These are phyloP conservation scores for Strix uralensis DNA, from an alignment of 2,113 vertebrate species.

Conservation along the genomic window DNA sequence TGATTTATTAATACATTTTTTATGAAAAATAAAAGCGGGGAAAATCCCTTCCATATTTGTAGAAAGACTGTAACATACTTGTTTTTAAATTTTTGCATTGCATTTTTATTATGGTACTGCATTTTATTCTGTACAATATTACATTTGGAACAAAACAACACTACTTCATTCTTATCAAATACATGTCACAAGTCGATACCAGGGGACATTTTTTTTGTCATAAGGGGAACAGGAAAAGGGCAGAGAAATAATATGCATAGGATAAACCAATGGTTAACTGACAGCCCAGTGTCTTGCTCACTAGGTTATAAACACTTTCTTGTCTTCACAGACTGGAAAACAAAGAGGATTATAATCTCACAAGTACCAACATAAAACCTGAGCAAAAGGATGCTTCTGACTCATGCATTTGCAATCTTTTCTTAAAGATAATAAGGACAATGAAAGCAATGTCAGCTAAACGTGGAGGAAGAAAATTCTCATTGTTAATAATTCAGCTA, in stretches of 20 bases:
- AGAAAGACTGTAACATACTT: background rate
- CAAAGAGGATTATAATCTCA: background rate
- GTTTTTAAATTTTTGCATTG: background rate
- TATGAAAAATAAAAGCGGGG: background rate
- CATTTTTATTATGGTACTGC: background rate
- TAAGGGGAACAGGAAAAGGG: background rate
- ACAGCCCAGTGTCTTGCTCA: background rate
- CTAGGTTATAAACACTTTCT: background rate
- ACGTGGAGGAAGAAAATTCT: background rate
- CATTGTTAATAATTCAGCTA: background rate
- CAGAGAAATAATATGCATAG: background rate
- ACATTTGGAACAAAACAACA: background rate
- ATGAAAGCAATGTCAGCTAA: background rate
- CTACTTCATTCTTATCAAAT: background rate
- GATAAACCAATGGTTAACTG: background rate
- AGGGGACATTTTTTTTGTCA: background rate
- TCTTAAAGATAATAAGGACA: background rate
- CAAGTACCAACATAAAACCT: background rate
- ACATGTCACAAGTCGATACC: background rate
- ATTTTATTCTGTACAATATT: background rate
- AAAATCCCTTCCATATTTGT: background rate
- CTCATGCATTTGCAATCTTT: background rate
- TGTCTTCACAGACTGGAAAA: background rate
- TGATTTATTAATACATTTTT: background rate
- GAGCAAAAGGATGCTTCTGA: background rate